Conservation (phyloP, 2,888 invertebrate genomes). For the Trichacis sp. region DNA sequence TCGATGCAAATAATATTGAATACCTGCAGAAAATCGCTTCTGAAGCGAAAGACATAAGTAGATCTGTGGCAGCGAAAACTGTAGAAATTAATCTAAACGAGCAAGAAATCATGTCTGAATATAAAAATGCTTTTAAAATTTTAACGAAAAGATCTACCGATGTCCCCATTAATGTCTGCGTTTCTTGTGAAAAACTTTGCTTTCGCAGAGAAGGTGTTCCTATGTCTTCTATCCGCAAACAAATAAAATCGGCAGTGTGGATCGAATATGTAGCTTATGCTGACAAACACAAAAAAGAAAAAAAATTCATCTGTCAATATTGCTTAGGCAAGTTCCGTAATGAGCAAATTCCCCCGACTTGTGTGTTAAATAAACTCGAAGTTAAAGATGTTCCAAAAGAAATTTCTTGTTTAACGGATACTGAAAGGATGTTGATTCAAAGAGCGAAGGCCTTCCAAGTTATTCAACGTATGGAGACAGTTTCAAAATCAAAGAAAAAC, state of each 20-base stretch:
- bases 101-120: slow-evolving; percentile 8
- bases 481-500: slow-evolving; percentile 47
- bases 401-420: slow-evolving; percentile 16
- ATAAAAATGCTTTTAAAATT: slow-evolving; percentile 7
- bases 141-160: slow-evolving; percentile 16
- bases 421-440: slow-evolving; percentile 51
- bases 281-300: too few species aligned
- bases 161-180: not conserved
- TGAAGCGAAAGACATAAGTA: not conserved
- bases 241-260: too few species aligned
- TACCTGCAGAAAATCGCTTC: slow-evolving; percentile 10
- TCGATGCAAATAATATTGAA: slow-evolving; percentile 12
- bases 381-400: slow-evolving; percentile 30
- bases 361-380: slow-evolving; percentile 48
- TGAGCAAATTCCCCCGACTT: slow-evolving; percentile 46
- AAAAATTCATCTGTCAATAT: slow-evolving; percentile 27
- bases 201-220: too few species aligned
- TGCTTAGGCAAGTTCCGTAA: slow-evolving; percentile 37
- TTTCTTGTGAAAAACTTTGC: too few species aligned
- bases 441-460: slow-evolving; percentile 60
- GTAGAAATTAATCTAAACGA: not conserved
- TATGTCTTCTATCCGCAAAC: too few species aligned
- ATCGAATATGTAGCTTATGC: too few species aligned
- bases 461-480: slow-evolving; percentile 51
- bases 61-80: too few species aligned